Conservation (phyloP, 2,888 invertebrate genomes). For the Lepidochitona cinerea region DNA sequence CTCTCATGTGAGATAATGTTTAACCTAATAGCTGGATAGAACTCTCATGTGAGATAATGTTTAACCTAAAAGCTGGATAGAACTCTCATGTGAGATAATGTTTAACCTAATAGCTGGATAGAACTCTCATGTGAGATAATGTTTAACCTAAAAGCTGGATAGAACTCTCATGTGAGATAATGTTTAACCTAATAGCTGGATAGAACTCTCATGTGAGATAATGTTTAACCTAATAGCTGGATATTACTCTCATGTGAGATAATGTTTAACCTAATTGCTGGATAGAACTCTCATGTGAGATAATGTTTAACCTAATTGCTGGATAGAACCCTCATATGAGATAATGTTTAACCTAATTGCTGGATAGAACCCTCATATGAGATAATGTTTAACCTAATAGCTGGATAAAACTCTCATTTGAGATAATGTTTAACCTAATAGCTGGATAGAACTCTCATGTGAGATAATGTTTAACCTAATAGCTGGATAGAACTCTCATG, state of each 20-base stretch:
- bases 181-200: constrained; percentile 54
- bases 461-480: no score
- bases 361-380: constrained; percentile 56
- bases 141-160: constrained; percentile 55
- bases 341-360: constrained; percentile 57
- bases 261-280: constrained; percentile 55
- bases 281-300: constrained; percentile 57
- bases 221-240: constrained; percentile 56
- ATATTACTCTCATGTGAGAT: constrained; percentile 56
- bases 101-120: constrained; percentile 55
- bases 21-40: constrained; percentile 54
- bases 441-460: constrained; percentile 55
- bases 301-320: constrained; percentile 54
- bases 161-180: no score
- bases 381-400: no score
- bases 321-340: constrained; percentile 58
- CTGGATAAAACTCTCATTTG: constrained; percentile 56
- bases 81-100: no score
- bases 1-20: no score
- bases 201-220: constrained; percentile 58
- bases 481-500: constrained; percentile 54
- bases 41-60: no score
- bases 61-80: constrained; percentile 54
- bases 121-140: no score
- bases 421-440: constrained; percentile 57